Conservation (phyloP, 1,140 invertebrate species). For the Wasmannia auropunctata region DNA sequence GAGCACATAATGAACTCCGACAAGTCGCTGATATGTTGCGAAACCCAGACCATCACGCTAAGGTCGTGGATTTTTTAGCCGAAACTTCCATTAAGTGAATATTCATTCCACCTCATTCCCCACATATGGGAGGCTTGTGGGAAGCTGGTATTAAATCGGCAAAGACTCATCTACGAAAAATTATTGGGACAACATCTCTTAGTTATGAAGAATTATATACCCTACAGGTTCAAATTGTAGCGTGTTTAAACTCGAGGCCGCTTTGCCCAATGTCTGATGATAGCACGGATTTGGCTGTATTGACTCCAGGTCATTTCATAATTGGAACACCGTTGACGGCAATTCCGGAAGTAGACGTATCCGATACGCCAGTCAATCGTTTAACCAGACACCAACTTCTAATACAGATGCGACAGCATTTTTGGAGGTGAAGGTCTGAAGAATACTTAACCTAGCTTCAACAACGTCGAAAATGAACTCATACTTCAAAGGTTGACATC, state of each 20-base stretch:
- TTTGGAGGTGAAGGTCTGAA: neutral
- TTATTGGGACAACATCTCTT: neutral
- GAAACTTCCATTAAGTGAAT: neutral
- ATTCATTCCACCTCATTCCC: neutral
- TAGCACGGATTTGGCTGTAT: neutral
- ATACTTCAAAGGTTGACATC: neutral
- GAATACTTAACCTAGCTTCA: neutral
- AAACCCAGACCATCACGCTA: neutral
- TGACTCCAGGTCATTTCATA: neutral
- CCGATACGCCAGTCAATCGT: neutral
- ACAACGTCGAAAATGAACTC: neutral
- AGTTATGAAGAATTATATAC: neutral
- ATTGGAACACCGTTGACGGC: neutral
- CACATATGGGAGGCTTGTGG: neutral
- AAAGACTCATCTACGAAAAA: neutral
- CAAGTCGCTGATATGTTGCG: neutral
- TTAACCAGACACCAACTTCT: neutral
- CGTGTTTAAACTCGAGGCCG: neutral
- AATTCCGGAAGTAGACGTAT: neutral
- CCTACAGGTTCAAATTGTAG: neutral
- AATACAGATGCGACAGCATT: neutral
- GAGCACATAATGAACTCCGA: neutral
- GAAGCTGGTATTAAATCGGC: neutral
- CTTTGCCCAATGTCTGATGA: neutral
- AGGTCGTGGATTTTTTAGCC: neutral